Conservation (phyloP, 2,113 vertebrate genomes). For the human region GRCh38 chr4:171823501-171824000, state of each 20-base stretch:
- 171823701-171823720: not conserved
- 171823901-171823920: not conserved
- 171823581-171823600: not conserved
- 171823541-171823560: not conserved
- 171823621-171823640: not conserved
- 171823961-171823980: not conserved
- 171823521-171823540: slow-evolving; percentile 32
- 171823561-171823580: not conserved
- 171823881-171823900: not conserved
- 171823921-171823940: not conserved
- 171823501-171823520: slow-evolving; percentile 12
- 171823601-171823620: not conserved
- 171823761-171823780: not conserved
- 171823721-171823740: not conserved
- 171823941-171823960: not conserved
- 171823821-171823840: not conserved
- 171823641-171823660: not conserved
- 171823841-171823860: not conserved
- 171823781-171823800: not conserved
- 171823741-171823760: not conserved
- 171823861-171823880: not conserved
- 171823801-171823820: not conserved
- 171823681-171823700: not conserved
- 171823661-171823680: not conserved
- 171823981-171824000: not conserved